phyloP scores from a whole-genome alignment of 2,113 vertebrate genomes.

The Grantiella picta region DNA sequence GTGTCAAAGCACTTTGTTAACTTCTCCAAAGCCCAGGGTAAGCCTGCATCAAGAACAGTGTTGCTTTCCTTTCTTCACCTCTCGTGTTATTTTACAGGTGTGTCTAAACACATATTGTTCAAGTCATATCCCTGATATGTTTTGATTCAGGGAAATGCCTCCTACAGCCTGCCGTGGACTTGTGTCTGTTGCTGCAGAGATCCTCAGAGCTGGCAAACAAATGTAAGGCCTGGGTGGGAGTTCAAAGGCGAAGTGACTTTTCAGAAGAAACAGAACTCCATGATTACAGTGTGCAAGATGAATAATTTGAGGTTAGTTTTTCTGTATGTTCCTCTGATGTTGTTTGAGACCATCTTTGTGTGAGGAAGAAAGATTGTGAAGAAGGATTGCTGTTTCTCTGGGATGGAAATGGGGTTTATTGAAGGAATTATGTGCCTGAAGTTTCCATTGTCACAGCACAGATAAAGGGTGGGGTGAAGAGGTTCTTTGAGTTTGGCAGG shows the following conservation, averaged over 20 bases:
- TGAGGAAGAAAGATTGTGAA: not conserved
- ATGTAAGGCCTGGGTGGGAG: not conserved
- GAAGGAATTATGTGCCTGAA: not conserved
- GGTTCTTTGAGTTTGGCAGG: not conserved
- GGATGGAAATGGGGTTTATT: not conserved
- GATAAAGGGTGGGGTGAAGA: not conserved
- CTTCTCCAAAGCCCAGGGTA: not conserved
- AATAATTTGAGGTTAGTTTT: not conserved
- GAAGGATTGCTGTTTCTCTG: not conserved
- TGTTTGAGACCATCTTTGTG: not conserved
- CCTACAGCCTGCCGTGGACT: rapidly evolving
- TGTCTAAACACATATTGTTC: not conserved
- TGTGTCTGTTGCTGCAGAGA: not conserved
- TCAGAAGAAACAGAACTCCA: not conserved
- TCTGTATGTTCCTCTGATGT: not conserved
- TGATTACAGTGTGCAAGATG: rapidly evolving
- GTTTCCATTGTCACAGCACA: not conserved
- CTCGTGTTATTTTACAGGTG: not conserved
- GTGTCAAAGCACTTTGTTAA: not conserved
- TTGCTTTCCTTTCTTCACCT: not conserved
- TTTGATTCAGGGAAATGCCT: not conserved
- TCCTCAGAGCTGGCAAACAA: not conserved
- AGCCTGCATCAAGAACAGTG: not conserved
- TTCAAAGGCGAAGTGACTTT: not conserved
- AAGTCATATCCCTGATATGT: not conserved